phyloP scores from a whole-genome alignment of 2,113 vertebrate species.

The Empidonax alnorum region DNA sequence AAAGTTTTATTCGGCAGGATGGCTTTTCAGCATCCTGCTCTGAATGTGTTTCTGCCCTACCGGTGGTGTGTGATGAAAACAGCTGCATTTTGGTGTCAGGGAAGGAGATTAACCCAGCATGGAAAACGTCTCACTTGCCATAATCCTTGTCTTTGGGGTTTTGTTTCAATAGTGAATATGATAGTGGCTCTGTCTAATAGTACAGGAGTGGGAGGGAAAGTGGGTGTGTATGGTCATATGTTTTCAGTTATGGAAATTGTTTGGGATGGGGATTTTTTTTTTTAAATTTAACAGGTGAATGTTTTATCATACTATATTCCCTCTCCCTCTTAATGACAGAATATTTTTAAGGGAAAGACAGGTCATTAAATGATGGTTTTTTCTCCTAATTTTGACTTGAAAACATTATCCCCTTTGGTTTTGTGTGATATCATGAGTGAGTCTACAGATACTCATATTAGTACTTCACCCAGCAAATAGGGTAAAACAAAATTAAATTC shows the following conservation, averaged over 20 bases:
- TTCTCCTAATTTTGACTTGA: background rate
- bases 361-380: background rate
- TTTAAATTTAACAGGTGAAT: background rate
- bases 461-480: background rate
- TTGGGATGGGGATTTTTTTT: background rate
- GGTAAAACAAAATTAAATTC: background rate
- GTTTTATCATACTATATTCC: background rate
- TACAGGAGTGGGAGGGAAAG: background rate
- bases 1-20: background rate
- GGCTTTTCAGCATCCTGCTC: background rate
- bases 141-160: background rate
- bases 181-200: background rate
- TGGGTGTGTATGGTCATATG: fast-evolving
- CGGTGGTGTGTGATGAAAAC: background rate
- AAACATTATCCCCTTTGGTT: background rate
- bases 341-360: background rate
- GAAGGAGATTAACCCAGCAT: background rate
- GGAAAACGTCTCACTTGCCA: background rate
- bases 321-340: background rate
- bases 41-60: background rate
- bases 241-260: background rate
- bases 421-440: background rate
- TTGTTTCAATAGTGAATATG: background rate
- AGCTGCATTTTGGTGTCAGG: background rate
- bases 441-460: background rate